These are phyloP conservation scores for Struthio camelus DNA, from an alignment of 2,113 vertebrate genomes.

Conservation along the genomic window DNA sequence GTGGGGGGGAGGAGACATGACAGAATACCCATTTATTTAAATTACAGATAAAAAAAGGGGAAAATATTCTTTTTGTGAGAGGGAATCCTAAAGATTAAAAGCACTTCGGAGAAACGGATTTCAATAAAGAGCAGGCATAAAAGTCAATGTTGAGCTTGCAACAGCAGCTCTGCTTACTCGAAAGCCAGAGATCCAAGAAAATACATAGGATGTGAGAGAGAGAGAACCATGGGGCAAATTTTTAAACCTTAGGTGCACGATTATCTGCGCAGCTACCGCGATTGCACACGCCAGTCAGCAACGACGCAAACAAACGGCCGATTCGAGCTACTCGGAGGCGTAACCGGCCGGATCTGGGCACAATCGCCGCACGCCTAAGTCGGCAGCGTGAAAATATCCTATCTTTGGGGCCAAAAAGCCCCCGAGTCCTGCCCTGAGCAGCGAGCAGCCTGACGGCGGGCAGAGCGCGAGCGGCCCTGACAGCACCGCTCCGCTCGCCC, in stretches of 20 bases:
- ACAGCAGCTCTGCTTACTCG: not conserved
- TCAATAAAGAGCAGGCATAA: not conserved
- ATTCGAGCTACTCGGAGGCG: accelerated
- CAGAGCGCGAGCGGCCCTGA: too few relatives aligned
- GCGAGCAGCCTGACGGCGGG: not conserved
- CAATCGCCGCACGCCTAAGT: not conserved
- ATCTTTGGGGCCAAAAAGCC: not conserved
- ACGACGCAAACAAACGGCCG: not conserved
- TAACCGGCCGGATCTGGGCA: not conserved
- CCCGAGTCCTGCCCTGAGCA: not conserved
- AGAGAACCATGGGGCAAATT: conserved; percentile 6
- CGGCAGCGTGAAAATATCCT: not conserved
- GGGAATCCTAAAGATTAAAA: not conserved
- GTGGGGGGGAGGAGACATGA: not conserved
- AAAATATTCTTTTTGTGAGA: not conserved
- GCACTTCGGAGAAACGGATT: not conserved
- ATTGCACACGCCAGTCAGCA: not conserved
- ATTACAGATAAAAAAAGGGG: not conserved
- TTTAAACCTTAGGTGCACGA: not conserved
- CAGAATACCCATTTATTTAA: conserved; percentile 1
- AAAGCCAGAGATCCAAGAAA: not conserved
- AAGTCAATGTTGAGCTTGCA: not conserved
- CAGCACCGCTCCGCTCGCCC: too few relatives aligned
- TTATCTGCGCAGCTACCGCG: not conserved
- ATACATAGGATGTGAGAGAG: not conserved